Conservation (phyloP, 2,113 vertebrate species). For the Romanogobio albipinnatus region DNA sequence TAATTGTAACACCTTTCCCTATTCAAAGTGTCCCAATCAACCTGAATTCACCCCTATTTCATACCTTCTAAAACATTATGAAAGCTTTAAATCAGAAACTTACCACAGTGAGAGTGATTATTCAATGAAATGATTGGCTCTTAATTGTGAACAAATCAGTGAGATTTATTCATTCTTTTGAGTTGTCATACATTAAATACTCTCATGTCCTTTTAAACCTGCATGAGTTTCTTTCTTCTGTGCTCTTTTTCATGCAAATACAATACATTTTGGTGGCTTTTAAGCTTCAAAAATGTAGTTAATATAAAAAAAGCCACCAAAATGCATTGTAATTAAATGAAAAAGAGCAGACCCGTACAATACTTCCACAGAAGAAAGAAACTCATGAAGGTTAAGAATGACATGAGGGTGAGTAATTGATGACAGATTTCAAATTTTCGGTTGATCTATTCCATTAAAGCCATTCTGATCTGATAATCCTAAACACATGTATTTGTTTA, state of each 20-base stretch:
- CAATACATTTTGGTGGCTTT: too few species aligned
- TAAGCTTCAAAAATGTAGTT: too few species aligned
- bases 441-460: slow-evolving; percentile 1
- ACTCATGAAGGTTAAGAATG: neutral
- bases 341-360: neutral
- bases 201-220: too few species aligned
- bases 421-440: neutral
- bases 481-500: slow-evolving; percentile 19
- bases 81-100: neutral
- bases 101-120: too few species aligned
- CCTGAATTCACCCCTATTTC: neutral
- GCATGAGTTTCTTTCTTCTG: too few species aligned
- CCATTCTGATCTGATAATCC: slow-evolving; percentile 20
- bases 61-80: neutral
- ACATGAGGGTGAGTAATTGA: neutral
- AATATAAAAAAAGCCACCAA: neutral
- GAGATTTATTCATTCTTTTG: neutral
- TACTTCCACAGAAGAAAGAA: neutral
- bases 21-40: too few species aligned
- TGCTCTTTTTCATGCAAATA: too few species aligned
- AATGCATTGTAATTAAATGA: neutral
- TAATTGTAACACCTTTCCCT: too few species aligned
- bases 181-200: neutral
- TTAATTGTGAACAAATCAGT: neutral
- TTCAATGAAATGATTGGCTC: neutral